Percentiles rank a stretch among this genome's conserved stretches.
Conservation (phyloP, 2,113 vertebrate species). For the Girardinichthys multiradiatus region DNA sequence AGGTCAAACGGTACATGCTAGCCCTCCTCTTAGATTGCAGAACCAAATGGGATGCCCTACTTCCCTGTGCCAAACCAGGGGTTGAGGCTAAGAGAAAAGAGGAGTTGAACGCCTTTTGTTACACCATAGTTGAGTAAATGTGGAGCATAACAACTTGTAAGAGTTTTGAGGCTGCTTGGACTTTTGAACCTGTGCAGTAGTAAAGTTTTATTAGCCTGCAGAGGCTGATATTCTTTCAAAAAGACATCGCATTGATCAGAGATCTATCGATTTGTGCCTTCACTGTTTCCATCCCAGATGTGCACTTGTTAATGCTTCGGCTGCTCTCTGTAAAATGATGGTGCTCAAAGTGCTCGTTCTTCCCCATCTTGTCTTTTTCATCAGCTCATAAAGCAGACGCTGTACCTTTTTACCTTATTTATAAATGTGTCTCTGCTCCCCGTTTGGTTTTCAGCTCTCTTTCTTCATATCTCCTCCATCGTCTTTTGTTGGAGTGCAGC, state of each 20-base stretch:
- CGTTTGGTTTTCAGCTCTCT: conserved; percentile 2
- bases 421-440: conserved; percentile 28
- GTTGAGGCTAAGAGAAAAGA: background rate
- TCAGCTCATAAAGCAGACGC: conserved; percentile 55
- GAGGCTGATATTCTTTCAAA: conserved; percentile 6
- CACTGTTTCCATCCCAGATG: conserved; percentile 17
- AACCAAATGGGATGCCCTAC: too few species aligned
- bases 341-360: conserved; percentile 22
- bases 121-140: background rate
- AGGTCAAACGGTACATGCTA: too few species aligned
- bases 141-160: conserved; percentile 2
- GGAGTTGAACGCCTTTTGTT: background rate
- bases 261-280: conserved; percentile 41
- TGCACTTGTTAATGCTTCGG: conserved; percentile 35
- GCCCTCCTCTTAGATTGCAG: too few species aligned
- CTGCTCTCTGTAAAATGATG: conserved; percentile 45
- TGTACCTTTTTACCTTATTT: conserved; percentile 58
- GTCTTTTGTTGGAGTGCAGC: conserved; percentile 37
- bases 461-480: conserved; percentile 25
- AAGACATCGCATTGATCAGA: conserved; percentile 17
- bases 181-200: background rate
- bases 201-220: background rate
- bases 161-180: background rate
- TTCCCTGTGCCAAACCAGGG: background rate
- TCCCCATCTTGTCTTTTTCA: conserved; percentile 58